A percentile compares a stretch with the other conserved stretches of the same genome.
Conservation (phyloP, 2,888 invertebrate genomes). For the Acheta domesticus region DNA sequence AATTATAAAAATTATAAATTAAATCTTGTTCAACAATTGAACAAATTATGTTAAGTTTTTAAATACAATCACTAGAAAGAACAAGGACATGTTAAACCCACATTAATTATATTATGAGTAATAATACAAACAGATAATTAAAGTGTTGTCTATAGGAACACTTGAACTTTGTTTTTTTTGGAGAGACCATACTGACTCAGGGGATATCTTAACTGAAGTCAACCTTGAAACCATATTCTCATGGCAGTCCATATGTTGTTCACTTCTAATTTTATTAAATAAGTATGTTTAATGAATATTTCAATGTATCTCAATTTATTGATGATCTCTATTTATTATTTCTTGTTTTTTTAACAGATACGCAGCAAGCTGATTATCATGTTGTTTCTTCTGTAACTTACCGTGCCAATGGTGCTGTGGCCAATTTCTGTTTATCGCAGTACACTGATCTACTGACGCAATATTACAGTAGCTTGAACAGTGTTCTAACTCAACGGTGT, state of each 20-base stretch:
- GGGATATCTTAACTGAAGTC: no score
- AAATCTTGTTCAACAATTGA: no score
- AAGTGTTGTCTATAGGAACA: neutral
- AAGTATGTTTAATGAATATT: neutral
- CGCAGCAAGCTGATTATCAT: slow-evolving; percentile 92
- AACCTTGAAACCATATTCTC: no score
- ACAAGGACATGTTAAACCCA: no score
- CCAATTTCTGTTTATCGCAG: slow-evolving; percentile 75
- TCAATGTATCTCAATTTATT: neutral
- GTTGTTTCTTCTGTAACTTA: slow-evolving; percentile 83
- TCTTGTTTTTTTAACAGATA: slow-evolving; percentile 55
- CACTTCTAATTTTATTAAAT: no score
- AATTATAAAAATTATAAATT: no score
- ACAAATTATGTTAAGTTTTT: no score
- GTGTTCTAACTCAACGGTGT: slow-evolving; percentile 82
- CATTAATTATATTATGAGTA: no score
- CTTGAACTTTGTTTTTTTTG: no score
- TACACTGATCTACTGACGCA: slow-evolving; percentile 80
- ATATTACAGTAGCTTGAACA: slow-evolving; percentile 75
- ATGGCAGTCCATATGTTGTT: no score
- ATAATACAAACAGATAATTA: slow-evolving; percentile 3
- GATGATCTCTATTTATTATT: neutral
- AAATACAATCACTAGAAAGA: no score
- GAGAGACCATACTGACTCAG: no score
- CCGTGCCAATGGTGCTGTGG: slow-evolving; percentile 85